Conservation (phyloP, 2,113 vertebrate genomes). For the Lucifuga dentata region DNA sequence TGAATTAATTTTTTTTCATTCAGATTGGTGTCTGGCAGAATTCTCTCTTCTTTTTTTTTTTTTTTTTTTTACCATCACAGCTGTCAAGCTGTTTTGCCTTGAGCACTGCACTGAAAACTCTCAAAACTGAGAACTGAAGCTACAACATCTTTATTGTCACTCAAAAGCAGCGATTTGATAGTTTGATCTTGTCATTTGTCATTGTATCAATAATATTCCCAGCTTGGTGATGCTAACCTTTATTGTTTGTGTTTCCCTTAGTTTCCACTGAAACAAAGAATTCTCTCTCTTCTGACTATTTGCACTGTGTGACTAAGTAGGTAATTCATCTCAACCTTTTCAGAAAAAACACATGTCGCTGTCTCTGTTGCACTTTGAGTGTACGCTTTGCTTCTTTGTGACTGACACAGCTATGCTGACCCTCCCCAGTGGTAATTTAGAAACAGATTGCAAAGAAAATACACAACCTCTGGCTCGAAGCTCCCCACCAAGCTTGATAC, state of each 20-base stretch:
- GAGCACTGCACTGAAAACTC: no score
- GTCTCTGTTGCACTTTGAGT: neutral
- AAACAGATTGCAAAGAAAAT: constrained; percentile 26
- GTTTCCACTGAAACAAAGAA: neutral
- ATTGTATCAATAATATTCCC: constrained; percentile 12
- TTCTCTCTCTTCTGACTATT: neutral
- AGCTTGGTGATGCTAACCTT: neutral
- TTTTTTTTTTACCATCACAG: neutral
- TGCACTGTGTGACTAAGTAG: neutral
- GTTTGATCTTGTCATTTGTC: constrained; percentile 2
- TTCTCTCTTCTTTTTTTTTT: neutral
- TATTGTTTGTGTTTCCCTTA: neutral
- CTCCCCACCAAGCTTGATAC: constrained; percentile 5
- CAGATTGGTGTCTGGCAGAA: neutral
- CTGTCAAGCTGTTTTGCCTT: constrained; percentile 14
- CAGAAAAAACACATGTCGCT: constrained; percentile 3
- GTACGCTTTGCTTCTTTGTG: neutral
- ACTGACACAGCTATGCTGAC: constrained; percentile 23
- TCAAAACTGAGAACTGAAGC: constrained; percentile 4
- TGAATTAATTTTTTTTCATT: no score
- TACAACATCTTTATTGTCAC: neutral
- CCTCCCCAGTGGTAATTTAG: neutral
- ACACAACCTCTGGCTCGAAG: constrained; percentile 30
- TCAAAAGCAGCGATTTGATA: neutral
- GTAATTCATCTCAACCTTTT: constrained; percentile 6